Evolutionary conservation across 2,797 vertebrate species (phyloP).

Genomic region (Acropternis orthonyx): DNA sequence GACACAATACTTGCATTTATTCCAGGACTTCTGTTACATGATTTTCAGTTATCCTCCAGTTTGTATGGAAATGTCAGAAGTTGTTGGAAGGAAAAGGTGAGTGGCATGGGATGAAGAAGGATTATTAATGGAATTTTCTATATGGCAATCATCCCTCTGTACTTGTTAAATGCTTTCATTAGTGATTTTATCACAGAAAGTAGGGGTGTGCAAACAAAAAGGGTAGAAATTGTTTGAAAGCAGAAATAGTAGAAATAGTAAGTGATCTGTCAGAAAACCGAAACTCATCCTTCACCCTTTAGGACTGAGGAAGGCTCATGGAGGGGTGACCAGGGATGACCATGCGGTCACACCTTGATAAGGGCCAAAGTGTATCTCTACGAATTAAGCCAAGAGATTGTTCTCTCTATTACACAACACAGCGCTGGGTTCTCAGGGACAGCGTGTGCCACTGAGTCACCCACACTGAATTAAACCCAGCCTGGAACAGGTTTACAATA

Average conservation of each 20-base stretch:
- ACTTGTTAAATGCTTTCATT: constrained; percentile 1
- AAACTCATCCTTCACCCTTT: neutral
- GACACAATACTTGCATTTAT: neutral
- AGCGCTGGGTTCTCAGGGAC: neutral
- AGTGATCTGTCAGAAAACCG: neutral
- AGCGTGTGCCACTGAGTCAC: neutral
- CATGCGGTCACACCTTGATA: neutral
- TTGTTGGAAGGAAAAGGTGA: neutral
- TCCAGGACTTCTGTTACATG: neutral
- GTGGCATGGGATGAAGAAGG: neutral
- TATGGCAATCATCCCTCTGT: neutral
- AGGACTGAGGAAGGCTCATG: neutral
- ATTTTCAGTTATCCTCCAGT: neutral
- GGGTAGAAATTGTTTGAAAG: neutral
- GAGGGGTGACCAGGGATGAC: neutral
- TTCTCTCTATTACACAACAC: neutral
- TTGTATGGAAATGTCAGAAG: neutral
- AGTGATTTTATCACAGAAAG: constrained; percentile 13
- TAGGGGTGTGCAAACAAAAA: neutral
- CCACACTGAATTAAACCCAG: neutral
- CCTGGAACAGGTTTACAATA: constrained; percentile 25
- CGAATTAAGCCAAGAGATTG: neutral
- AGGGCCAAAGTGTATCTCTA: neutral
- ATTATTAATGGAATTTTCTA: neutral
- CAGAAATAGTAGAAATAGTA: neutral